A percentile compares a stretch with the other conserved stretches of the same genome.
phyloP scores from a whole-genome alignment of 2,888 invertebrate genomes.

The Agrilus biguttatus region DNA sequence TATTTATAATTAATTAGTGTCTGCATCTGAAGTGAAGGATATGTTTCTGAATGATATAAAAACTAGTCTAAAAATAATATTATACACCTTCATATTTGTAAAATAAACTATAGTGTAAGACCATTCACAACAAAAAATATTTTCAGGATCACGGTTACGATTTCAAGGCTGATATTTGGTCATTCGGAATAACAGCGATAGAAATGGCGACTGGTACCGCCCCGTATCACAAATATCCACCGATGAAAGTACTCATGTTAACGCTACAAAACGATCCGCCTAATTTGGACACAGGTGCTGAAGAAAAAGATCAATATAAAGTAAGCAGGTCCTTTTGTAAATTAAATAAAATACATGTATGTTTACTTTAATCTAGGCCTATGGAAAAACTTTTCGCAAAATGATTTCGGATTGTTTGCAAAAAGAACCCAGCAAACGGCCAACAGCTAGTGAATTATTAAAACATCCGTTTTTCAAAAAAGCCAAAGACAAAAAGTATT shows the following conservation, averaged over 20 bases:
- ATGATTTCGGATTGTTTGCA: conserved; percentile 94
- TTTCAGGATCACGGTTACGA: conserved; percentile 87
- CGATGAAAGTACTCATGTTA: conserved; percentile 98
- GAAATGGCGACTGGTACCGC: conserved; percentile 98
- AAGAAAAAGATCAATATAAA: conserved; percentile 96
- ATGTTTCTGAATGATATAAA: no score
- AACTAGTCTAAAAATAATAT: no score
- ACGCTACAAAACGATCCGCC: conserved; percentile 98
- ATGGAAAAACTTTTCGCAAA: conserved; percentile 94
- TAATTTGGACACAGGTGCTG: conserved; percentile 83
- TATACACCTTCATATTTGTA: no score
- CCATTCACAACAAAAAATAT: not conserved
- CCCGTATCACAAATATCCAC: conserved; percentile 97
- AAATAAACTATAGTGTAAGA: no score
- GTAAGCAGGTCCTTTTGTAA: conserved; percentile 11
- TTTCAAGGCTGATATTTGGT: conserved; percentile 93
- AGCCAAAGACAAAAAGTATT: conserved; percentile 83
- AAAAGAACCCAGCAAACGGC: conserved; percentile 88
- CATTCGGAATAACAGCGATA: conserved; percentile 92
- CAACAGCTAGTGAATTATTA: conserved; percentile 86
- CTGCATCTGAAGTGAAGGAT: no score
- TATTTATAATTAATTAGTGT: no score
- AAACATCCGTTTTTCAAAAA: conserved; percentile 98
- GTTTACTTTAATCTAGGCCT: conserved; percentile 36
- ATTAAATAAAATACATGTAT: not conserved